These are phyloP conservation scores for Orchesellides sinensis DNA, from an alignment of 2,888 invertebrate species.

Conservation along the genomic window DNA sequence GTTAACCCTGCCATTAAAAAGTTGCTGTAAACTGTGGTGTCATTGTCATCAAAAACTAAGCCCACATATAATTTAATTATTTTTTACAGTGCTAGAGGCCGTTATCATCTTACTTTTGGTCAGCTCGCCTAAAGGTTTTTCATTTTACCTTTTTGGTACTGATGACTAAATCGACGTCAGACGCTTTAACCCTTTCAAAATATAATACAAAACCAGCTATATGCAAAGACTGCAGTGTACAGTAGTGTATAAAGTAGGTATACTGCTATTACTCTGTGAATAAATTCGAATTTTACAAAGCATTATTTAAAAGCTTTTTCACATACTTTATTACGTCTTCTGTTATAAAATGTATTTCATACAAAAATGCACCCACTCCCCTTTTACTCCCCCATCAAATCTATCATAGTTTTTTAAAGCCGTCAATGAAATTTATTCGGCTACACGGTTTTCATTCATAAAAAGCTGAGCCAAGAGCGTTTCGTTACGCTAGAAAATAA, in stretches of 20 bases:
- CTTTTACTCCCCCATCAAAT: neutral
- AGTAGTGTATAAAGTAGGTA: too few species aligned
- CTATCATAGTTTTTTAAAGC: neutral
- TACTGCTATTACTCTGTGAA: too few species aligned
- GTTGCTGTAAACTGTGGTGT: neutral
- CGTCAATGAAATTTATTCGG: constrained; percentile 19
- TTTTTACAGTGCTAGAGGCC: constrained; percentile 49
- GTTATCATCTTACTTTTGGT: constrained; percentile 28
- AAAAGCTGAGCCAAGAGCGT: neutral
- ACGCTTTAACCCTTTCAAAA: neutral
- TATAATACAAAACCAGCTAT: neutral
- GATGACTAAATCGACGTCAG: neutral
- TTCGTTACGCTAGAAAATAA: neutral
- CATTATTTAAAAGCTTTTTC: neutral
- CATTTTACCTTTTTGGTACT: neutral
- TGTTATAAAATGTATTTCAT: neutral
- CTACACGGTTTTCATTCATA: constrained; percentile 15
- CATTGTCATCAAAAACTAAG: neutral
- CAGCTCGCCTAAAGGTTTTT: neutral
- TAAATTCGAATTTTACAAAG: neutral
- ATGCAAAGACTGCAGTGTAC: too few species aligned
- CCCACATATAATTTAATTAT: neutral
- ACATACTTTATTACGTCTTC: neutral
- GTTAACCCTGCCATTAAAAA: neutral
- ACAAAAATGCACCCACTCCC: neutral